Conservation (phyloP, 2,888 invertebrate genomes). For the Pyrocoelia pectoralis region DNA sequence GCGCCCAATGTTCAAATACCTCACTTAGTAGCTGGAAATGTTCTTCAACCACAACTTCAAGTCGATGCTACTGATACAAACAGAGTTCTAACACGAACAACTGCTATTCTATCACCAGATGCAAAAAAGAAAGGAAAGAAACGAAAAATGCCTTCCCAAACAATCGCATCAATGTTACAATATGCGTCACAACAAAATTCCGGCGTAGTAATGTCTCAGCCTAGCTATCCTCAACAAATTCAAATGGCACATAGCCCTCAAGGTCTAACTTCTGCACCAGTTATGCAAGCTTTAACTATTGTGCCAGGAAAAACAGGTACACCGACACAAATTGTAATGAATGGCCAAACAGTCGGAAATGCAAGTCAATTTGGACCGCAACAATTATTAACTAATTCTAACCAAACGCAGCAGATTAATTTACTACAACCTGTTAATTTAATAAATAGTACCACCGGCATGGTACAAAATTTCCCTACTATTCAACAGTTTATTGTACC, state of each 20-base stretch:
- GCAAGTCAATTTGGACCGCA: slow-evolving; percentile 70
- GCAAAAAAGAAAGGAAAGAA: slow-evolving; percentile 70
- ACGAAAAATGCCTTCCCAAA: slow-evolving; percentile 73
- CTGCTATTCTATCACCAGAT: slow-evolving; percentile 71
- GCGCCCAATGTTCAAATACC: slow-evolving; percentile 75
- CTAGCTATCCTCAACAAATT: slow-evolving; percentile 76
- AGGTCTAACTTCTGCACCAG: slow-evolving; percentile 71
- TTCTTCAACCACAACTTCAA: slow-evolving; percentile 65
- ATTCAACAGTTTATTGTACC: slow-evolving; percentile 87
- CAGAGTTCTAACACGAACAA: slow-evolving; percentile 42
- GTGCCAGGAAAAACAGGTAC: slow-evolving; percentile 78
- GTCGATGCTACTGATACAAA: slow-evolving; percentile 66
- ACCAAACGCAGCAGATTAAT: slow-evolving; percentile 70
- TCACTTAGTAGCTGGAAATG: slow-evolving; percentile 72
- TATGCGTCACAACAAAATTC: slow-evolving; percentile 73
- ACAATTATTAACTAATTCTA: slow-evolving; percentile 69
- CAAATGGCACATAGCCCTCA: slow-evolving; percentile 73
- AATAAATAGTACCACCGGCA: slow-evolving; percentile 73
- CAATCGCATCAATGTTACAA: slow-evolving; percentile 75
- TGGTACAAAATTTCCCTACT: slow-evolving; percentile 78
- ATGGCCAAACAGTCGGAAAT: slow-evolving; percentile 68
- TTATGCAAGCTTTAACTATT: slow-evolving; percentile 79
- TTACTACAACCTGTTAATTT: slow-evolving; percentile 83
- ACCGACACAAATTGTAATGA: slow-evolving; percentile 80
- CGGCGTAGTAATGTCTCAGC: slow-evolving; percentile 66